Evolutionary conservation across 2,797 vertebrate genomes (phyloP).

Genomic region (Myotis pilosus): DNA sequence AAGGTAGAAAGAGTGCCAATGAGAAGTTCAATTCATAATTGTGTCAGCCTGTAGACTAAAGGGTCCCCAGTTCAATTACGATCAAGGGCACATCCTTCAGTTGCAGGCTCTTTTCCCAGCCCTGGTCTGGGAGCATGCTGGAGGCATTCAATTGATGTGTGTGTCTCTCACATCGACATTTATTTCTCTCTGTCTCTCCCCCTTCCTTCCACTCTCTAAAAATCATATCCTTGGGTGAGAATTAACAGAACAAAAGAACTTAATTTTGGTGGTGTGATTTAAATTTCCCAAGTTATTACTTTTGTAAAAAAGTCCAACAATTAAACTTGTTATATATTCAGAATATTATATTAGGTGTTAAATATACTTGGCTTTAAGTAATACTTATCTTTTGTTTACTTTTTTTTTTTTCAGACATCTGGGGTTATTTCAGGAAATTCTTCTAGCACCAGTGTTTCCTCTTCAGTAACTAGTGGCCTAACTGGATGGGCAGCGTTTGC

Average conservation of each 20-base stretch:
- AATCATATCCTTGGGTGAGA: no score
- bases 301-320: slow-evolving; percentile 24
- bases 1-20: background rate
- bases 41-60: no score
- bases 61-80: no score
- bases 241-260: background rate
- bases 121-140: no score
- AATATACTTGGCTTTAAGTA: slow-evolving; percentile 62
- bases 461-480: slow-evolving; percentile 91
- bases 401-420: slow-evolving; percentile 79
- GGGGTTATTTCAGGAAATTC: slow-evolving; percentile 89
- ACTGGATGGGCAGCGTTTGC: slow-evolving; percentile 97
- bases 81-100: background rate
- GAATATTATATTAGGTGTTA: background rate
- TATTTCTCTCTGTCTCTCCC: no score
- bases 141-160: no score
- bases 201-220: no score
- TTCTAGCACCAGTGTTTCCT: slow-evolving; percentile 86
- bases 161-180: no score
- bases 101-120: no score
- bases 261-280: slow-evolving; percentile 13
- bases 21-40: background rate
- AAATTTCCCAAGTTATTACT: slow-evolving; percentile 1
- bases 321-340: slow-evolving; percentile 5
- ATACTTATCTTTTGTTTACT: slow-evolving; percentile 56